phyloP scores from a whole-genome alignment of 2,888 invertebrate genomes.

The Tortricodes alternella region DNA sequence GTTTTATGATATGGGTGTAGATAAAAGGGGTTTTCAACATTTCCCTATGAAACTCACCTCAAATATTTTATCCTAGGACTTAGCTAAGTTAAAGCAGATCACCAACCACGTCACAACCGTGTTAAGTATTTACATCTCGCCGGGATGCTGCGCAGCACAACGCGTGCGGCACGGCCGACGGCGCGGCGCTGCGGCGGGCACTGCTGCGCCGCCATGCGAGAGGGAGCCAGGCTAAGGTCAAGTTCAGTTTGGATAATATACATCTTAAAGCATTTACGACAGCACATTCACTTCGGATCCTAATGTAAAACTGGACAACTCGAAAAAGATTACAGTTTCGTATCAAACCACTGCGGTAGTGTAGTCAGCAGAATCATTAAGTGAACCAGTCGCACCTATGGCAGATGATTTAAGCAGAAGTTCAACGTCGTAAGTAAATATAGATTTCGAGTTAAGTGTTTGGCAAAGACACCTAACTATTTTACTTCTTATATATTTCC shows the following conservation, averaged over 20 bases:
- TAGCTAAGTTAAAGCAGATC: constrained; percentile 38
- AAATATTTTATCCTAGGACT: constrained; percentile 14
- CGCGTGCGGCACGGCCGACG: constrained; percentile 34
- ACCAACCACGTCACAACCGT: constrained; percentile 47
- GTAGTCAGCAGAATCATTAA: too few species aligned
- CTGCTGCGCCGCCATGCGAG: constrained; percentile 39
- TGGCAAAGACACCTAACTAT: neutral
- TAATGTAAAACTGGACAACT: too few species aligned
- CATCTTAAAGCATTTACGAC: neutral
- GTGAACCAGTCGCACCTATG: too few species aligned
- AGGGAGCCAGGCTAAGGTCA: constrained; percentile 65
- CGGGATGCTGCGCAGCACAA: too few species aligned
- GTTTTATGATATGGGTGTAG: too few species aligned
- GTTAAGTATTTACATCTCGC: constrained; percentile 31
- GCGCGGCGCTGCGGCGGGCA: constrained; percentile 31
- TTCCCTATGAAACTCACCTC: constrained; percentile 24
- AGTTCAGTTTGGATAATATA: constrained; percentile 55
- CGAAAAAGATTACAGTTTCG: too few species aligned
- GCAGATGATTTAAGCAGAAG: too few species aligned
- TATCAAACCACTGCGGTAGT: too few species aligned
- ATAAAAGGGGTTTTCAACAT: too few species aligned
- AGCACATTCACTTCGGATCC: too few species aligned
- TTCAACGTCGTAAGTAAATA: neutral
- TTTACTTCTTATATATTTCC: neutral
- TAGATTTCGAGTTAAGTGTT: neutral